Evolutionary conservation across 2,113 vertebrate species (phyloP).

Genomic region (Tretioscincus oriximinensis): DNA sequence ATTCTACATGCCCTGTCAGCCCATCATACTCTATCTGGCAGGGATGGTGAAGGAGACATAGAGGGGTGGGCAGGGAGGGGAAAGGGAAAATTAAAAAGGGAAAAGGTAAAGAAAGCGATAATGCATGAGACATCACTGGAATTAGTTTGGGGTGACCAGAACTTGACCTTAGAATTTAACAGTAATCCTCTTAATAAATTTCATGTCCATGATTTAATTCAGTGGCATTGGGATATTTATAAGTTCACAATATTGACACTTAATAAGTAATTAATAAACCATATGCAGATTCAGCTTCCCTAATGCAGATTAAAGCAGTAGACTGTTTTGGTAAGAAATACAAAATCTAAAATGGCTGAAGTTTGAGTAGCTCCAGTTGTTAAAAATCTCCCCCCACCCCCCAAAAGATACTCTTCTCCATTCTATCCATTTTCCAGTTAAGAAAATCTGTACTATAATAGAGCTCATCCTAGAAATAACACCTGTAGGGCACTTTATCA

Average conservation of each 20-base stretch:
- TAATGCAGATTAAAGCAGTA: background rate
- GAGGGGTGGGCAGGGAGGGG: constrained; percentile 38
- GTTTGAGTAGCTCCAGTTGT: background rate
- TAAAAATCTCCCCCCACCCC: background rate
- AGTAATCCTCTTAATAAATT: background rate
- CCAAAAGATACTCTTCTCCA: no score
- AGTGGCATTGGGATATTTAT: no score
- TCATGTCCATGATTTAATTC: background rate
- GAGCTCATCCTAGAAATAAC: no score
- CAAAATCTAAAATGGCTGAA: background rate
- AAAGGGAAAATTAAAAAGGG: background rate
- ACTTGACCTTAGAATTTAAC: background rate
- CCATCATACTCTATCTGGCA: constrained; percentile 90
- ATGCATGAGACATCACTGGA: background rate
- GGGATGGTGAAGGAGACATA: constrained; percentile 48
- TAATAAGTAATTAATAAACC: background rate
- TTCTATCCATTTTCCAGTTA: no score
- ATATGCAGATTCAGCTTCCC: background rate
- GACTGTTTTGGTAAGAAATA: background rate
- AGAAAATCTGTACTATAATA: no score
- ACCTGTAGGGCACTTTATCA: no score
- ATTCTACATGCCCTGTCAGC: constrained; percentile 87
- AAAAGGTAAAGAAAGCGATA: background rate
- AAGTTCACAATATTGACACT: no score
- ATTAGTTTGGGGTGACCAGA: background rate